Evolutionary conservation across 2,113 vertebrate species (phyloP).

Genomic region (Zosterops pallidus): DNA sequence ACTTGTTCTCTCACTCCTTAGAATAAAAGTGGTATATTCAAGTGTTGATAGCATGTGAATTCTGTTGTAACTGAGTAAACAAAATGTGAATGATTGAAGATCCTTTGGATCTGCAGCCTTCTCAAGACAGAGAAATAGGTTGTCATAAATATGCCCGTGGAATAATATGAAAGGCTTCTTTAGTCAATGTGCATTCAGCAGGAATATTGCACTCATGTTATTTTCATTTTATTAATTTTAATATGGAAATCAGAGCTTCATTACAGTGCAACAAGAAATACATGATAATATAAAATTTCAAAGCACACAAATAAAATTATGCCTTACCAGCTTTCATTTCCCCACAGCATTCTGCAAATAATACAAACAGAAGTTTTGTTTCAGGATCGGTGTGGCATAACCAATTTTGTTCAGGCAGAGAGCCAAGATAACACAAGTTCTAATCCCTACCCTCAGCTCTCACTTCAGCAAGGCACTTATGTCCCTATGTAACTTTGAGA

Average conservation of each 20-base stretch:
- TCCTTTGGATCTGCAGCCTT: background rate
- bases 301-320: conserved; percentile 54
- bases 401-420: conserved; percentile 44
- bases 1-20: background rate
- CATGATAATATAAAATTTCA: conserved; percentile 46
- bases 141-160: background rate
- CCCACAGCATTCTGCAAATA: conserved; percentile 41
- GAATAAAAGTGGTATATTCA: background rate
- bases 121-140: background rate
- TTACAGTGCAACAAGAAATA: conserved; percentile 32
- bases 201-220: conserved; percentile 18
- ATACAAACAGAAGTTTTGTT: conserved; percentile 47
- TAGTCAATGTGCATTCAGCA: conserved; percentile 37
- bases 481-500: conserved; percentile 2
- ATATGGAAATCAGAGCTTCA: conserved; percentile 55
- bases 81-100: background rate
- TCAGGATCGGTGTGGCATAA: conserved; percentile 51
- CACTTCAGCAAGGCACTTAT: conserved; percentile 27
- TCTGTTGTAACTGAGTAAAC: background rate
- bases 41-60: background rate
- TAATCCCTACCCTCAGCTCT: conserved; percentile 44
- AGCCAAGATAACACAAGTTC: conserved; percentile 54
- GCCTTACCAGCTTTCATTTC: conserved; percentile 61
- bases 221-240: conserved; percentile 67
- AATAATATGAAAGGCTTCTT: conserved; percentile 13